Conservation (phyloP, 2,888 invertebrate species). For the Liopterus haemorrhoidalis region DNA sequence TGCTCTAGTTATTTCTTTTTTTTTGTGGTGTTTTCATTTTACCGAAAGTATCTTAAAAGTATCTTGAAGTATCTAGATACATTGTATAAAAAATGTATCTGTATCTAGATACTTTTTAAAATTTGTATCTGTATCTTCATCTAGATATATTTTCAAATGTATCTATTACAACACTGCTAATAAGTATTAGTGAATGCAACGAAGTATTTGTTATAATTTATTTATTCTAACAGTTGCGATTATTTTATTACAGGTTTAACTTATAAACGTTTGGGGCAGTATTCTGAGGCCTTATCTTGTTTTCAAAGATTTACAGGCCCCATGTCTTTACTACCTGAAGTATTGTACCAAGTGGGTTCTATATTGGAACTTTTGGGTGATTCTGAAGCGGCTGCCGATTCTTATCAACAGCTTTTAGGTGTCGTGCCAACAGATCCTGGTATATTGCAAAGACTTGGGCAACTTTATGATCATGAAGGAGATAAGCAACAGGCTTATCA, state of each 20-base stretch:
- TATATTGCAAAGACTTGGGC: conserved; percentile 81
- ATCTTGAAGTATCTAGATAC: no score
- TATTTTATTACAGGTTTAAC: conserved; percentile 52
- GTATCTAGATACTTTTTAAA: no score
- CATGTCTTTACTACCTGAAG: conserved; percentile 53
- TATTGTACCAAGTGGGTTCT: conserved; percentile 65
- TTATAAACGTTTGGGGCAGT: conserved; percentile 61
- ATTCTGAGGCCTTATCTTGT: conserved; percentile 69
- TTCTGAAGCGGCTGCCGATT: conserved; percentile 58
- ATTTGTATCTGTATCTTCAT: background rate
- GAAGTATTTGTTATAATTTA: background rate
- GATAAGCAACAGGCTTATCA: conserved; percentile 88
- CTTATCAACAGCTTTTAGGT: conserved; percentile 70
- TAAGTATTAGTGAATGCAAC: background rate
- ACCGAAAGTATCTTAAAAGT: no score
- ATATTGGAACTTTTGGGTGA: conserved; percentile 65
- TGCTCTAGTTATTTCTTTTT: no score
- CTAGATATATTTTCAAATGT: no score
- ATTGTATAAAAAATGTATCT: no score
- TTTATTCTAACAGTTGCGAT: conserved; percentile 4
- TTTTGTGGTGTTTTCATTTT: no score
- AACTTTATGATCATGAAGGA: conserved; percentile 81
- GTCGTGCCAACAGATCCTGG: conserved; percentile 85
- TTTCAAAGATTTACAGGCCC: conserved; percentile 65
- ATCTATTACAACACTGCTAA: no score